Percentiles rank a stretch among this genome's conserved stretches.
Evolutionary conservation across 2,797 vertebrate species (phyloP).

Genomic region (Macroramphosus scolopax): DNA sequence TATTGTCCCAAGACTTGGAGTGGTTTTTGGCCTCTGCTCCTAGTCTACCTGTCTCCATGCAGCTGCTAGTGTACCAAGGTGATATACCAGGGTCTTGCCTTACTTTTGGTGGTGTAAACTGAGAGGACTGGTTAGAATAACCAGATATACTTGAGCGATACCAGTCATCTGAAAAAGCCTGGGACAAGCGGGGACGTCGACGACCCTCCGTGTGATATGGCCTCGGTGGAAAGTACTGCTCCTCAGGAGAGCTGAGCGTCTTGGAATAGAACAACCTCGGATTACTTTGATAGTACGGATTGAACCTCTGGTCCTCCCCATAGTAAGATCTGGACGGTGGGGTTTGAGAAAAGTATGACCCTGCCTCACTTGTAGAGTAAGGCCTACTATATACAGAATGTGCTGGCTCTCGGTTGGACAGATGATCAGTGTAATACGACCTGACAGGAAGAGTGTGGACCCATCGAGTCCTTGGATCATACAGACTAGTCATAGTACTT

Average conservation of each 20-base stretch:
- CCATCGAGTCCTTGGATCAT: slow-evolving; percentile 81
- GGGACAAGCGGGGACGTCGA: slow-evolving; percentile 77
- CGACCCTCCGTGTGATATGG: slow-evolving; percentile 84
- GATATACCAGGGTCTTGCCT: slow-evolving; percentile 76
- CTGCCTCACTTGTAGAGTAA: slow-evolving; percentile 82
- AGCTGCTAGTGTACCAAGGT: slow-evolving; percentile 84
- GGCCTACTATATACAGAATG: slow-evolving; percentile 74
- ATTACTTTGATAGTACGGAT: slow-evolving; percentile 69
- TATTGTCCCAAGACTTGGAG: slow-evolving; percentile 97
- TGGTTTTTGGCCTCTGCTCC: slow-evolving; percentile 85
- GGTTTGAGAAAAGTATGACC: slow-evolving; percentile 84
- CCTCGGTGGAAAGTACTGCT: slow-evolving; percentile 75
- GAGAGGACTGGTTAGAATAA: slow-evolving; percentile 78
- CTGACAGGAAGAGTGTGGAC: slow-evolving; percentile 78
- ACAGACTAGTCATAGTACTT: slow-evolving; percentile 74
- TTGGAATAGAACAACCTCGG: slow-evolving; percentile 80
- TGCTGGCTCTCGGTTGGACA: slow-evolving; percentile 60
- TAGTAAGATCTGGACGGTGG: slow-evolving; percentile 82
- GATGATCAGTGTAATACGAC: slow-evolving; percentile 79
- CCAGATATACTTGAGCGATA: slow-evolving; percentile 84
- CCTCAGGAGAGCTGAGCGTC: slow-evolving; percentile 71
- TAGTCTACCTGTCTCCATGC: slow-evolving; percentile 79
- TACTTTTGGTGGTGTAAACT: slow-evolving; percentile 74
- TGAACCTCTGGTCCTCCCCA: slow-evolving; percentile 77
- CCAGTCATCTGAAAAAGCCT: slow-evolving; percentile 85